phyloP scores from a whole-genome alignment of 2,888 invertebrate species.

The Eupithecia abbreviata region DNA sequence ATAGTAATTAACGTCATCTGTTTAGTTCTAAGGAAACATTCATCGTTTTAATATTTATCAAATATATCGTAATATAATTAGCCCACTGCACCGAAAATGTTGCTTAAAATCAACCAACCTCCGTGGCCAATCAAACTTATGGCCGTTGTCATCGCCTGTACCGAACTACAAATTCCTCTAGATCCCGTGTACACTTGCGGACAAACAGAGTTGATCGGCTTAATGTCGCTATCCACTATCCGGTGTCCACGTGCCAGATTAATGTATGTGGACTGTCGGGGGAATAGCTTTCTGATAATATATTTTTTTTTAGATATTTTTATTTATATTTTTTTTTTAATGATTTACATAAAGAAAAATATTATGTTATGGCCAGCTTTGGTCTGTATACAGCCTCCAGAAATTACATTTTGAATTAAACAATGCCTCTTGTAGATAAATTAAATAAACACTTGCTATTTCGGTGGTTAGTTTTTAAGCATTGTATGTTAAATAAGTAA shows the following conservation, averaged over 20 bases:
- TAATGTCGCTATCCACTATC: conserved; percentile 62
- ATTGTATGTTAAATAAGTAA: background rate
- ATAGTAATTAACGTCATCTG: too few relatives aligned
- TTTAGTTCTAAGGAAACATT: too few relatives aligned
- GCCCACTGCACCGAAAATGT: background rate
- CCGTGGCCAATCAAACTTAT: background rate
- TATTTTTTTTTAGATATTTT: too few relatives aligned
- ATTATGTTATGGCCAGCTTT: background rate
- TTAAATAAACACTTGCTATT: too few relatives aligned
- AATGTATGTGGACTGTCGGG: conserved; percentile 45
- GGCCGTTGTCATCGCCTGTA: conserved; percentile 26
- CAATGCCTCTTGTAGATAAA: too few relatives aligned
- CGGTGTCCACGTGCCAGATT: conserved; percentile 72
- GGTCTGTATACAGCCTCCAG: background rate
- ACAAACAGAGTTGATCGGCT: conserved; percentile 71
- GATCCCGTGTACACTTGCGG: conserved; percentile 54
- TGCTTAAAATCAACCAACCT: background rate
- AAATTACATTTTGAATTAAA: too few relatives aligned
- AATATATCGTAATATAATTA: too few relatives aligned
- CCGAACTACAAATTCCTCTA: conserved; percentile 35
- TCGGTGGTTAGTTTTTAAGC: background rate
- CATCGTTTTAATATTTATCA: too few relatives aligned
- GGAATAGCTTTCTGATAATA: conserved; percentile 4
- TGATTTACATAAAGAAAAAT: background rate
- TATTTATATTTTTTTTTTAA: too few relatives aligned